Evolutionary conservation across 2,888 invertebrate species (phyloP).

Genomic region (Byasa hedistus): DNA sequence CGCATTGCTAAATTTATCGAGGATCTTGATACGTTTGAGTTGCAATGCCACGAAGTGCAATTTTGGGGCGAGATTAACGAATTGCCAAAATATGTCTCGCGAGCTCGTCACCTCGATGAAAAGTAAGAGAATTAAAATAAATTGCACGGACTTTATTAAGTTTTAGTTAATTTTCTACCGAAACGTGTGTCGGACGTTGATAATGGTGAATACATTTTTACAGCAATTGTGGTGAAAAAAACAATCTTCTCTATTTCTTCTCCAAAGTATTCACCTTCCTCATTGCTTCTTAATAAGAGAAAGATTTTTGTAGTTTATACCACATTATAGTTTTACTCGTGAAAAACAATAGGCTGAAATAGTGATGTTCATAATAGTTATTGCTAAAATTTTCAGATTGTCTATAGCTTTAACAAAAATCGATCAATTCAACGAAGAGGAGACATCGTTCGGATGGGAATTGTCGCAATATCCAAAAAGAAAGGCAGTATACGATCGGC

Average conservation of each 20-base stretch:
- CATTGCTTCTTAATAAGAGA: too few relatives aligned
- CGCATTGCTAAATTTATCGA: slow-evolving; percentile 90
- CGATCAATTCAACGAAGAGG: slow-evolving; percentile 95
- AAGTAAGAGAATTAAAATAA: slow-evolving; percentile 55
- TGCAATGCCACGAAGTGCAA: slow-evolving; percentile 91
- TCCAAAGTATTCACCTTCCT: too few relatives aligned
- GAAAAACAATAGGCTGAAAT: too few relatives aligned
- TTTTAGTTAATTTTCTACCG: too few relatives aligned
- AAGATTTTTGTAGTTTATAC: too few relatives aligned
- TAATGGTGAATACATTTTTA: too few relatives aligned
- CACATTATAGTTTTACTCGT: too few relatives aligned
- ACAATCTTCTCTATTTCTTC: too few relatives aligned
- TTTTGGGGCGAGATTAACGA: slow-evolving; percentile 93
- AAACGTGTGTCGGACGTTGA: too few relatives aligned
- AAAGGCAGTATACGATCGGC: slow-evolving; percentile 87
- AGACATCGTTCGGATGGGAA: slow-evolving; percentile 92
- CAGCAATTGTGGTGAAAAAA: too few relatives aligned
- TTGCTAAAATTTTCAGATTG: slow-evolving; percentile 65
- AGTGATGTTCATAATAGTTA: too few relatives aligned
- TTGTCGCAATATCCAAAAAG: slow-evolving; percentile 92
- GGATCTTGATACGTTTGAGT: slow-evolving; percentile 88
- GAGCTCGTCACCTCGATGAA: slow-evolving; percentile 88
- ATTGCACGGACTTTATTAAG: too few relatives aligned
- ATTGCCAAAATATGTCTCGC: slow-evolving; percentile 89
- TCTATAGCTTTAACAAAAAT: slow-evolving; percentile 87